These are phyloP conservation scores for Hephaestus fuliginosus DNA, from an alignment of 2,797 vertebrate species.

Conservation along the genomic window DNA sequence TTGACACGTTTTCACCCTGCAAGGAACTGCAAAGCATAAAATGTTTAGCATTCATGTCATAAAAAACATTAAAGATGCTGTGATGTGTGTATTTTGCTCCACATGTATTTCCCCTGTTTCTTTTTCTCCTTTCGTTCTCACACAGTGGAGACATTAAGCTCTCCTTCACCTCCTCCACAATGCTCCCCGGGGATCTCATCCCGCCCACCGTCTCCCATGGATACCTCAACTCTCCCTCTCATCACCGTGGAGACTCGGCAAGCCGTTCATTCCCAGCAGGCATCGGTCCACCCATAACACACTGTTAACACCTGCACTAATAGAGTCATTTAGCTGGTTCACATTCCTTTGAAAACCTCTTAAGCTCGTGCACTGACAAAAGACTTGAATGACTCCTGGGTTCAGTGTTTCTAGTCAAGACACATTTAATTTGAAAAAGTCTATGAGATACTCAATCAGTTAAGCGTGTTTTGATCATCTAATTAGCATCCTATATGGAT, in stretches of 20 bases:
- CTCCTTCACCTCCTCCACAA: slow-evolving; percentile 69
- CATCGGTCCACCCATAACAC: slow-evolving; percentile 52
- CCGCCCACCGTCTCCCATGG: slow-evolving; percentile 72
- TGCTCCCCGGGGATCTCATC: slow-evolving; percentile 64
- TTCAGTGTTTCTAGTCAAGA: slow-evolving; percentile 31
- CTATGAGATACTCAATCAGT: slow-evolving; percentile 1
- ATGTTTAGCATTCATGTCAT: slow-evolving; percentile 8
- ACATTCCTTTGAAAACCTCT: slow-evolving; percentile 41
- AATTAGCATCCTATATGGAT: slow-evolving; percentile 2
- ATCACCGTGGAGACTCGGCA: slow-evolving; percentile 75
- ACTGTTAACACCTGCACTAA: slow-evolving; percentile 49
- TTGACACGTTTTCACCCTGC: background rate
- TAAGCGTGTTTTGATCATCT: slow-evolving; percentile 1
- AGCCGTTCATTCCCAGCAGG: slow-evolving; percentile 58
- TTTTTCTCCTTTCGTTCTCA: slow-evolving; percentile 20
- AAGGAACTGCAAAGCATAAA: slow-evolving; percentile 9
- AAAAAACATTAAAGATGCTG: background rate
- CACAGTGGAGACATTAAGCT: slow-evolving; percentile 48
- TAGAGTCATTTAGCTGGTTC: slow-evolving; percentile 51
- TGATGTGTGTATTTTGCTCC: background rate
- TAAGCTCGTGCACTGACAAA: slow-evolving; percentile 30
- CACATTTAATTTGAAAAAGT: background rate
- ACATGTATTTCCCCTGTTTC: slow-evolving; percentile 1
- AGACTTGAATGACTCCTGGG: slow-evolving; percentile 15
- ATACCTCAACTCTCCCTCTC: slow-evolving; percentile 67